These are phyloP conservation scores for Thaumatotibia leucotreta DNA, from an alignment of 1,140 invertebrate species.

Conservation along the genomic window DNA sequence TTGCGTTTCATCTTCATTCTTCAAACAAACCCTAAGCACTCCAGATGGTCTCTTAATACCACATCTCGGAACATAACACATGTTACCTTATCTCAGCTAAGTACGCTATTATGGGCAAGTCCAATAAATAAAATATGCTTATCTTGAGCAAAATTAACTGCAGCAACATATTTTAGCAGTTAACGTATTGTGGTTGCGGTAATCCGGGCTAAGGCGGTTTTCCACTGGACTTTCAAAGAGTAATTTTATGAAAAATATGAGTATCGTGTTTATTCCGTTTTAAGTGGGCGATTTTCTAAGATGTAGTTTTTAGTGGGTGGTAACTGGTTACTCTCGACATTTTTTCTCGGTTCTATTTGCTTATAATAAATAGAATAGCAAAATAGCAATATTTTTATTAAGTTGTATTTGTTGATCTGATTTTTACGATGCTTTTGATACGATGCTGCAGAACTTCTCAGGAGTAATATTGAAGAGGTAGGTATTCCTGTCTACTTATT, in stretches of 20 bases:
- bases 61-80: not conserved
- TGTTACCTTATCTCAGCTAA: constrained; percentile 9
- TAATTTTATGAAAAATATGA: not conserved
- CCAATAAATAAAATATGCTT: constrained; percentile 14
- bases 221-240: not conserved
- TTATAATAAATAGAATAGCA: no score
- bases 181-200: constrained; percentile 12
- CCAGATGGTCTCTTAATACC: not conserved
- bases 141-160: constrained; percentile 13
- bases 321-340: no score
- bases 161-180: constrained; percentile 9
- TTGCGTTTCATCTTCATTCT: not conserved
- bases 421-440: no score
- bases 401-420: no score
- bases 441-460: no score
- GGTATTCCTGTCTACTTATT: no score
- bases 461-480: no score
- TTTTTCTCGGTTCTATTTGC: no score
- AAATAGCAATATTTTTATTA: no score
- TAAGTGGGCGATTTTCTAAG: no score
- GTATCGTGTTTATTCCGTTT: not conserved
- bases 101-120: constrained; percentile 2
- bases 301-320: no score
- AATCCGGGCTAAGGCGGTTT: not conserved
- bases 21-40: not conserved